These are phyloP conservation scores for Odocoileus hemionus DNA, from an alignment of 2,113 vertebrate species.

Conservation along the genomic window DNA sequence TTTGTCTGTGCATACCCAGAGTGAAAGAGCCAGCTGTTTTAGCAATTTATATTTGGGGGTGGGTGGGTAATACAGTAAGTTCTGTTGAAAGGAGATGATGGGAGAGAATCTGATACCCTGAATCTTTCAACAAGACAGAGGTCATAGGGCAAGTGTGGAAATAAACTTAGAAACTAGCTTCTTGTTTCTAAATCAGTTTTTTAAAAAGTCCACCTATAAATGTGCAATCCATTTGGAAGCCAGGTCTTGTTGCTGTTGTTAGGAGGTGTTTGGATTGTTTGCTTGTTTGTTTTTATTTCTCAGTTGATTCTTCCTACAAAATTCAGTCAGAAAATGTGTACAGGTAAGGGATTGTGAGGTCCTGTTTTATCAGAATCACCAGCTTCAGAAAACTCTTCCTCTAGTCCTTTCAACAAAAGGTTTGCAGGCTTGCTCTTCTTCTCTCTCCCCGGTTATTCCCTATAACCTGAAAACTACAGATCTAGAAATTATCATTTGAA, in stretches of 20 bases:
- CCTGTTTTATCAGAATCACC: constrained; percentile 10
- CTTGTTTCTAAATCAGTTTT: constrained; percentile 38
- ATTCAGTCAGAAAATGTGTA: neutral
- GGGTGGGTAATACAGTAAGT: constrained; percentile 41
- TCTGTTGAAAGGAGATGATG: constrained; percentile 67
- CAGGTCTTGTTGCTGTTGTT: neutral
- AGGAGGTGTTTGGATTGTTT: neutral
- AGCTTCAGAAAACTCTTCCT: neutral
- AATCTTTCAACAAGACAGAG: constrained; percentile 67
- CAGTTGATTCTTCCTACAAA: neutral
- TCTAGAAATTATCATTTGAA: constrained; percentile 16
- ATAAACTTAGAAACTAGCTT: constrained; percentile 64
- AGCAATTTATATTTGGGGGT: constrained; percentile 49
- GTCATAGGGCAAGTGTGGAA: constrained; percentile 57
- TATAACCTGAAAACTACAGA: constrained; percentile 40
- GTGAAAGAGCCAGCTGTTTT: constrained; percentile 72
- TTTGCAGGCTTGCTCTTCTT: neutral
- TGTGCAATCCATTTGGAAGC: neutral
- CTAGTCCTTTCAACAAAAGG: neutral
- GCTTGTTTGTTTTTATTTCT: constrained; percentile 17
- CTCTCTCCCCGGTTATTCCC: neutral
- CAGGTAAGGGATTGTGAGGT: neutral
- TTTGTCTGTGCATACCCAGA: constrained; percentile 55
- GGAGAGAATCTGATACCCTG: constrained; percentile 64
- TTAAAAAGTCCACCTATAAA: constrained; percentile 6